These are phyloP conservation scores for Heliconius hewitsoni DNA, from an alignment of 1,140 invertebrate genomes.

Conservation along the genomic window DNA sequence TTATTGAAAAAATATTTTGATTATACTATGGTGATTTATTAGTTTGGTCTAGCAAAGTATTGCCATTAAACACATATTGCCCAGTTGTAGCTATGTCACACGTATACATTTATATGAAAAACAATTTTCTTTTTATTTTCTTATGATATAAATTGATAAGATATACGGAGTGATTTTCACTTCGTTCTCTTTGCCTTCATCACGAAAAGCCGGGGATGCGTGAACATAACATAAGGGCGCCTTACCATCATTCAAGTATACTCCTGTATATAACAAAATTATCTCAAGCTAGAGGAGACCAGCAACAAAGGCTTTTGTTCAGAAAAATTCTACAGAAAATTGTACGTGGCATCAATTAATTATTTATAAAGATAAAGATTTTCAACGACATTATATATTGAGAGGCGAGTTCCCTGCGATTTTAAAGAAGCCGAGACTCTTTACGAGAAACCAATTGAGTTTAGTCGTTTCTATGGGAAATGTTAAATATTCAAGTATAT, in stretches of 20 bases:
- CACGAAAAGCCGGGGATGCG: too few relatives aligned
- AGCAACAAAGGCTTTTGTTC: not conserved
- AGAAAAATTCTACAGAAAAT: not conserved
- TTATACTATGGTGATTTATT: too few relatives aligned
- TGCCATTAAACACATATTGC: too few relatives aligned
- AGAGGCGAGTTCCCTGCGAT: not conserved
- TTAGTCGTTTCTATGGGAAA: not conserved
- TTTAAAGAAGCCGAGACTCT: not conserved
- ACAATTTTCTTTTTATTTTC: too few relatives aligned
- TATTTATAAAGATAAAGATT: constrained; percentile 1
- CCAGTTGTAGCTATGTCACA: too few relatives aligned
- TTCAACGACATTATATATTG: constrained; percentile 29
- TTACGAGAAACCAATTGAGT: not conserved
- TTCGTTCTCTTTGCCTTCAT: too few relatives aligned
- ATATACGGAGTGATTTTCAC: too few relatives aligned
- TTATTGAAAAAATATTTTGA: too few relatives aligned
- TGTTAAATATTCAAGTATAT: not conserved
- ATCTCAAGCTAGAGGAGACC: not conserved
- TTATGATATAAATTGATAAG: too few relatives aligned
- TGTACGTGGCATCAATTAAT: constrained; percentile 6
- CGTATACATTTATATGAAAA: too few relatives aligned
- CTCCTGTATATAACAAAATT: not conserved
- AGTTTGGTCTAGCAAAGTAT: too few relatives aligned
- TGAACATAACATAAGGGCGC: too few relatives aligned
- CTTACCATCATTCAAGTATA: not conserved